These are phyloP conservation scores for Triplophysa dalaica DNA, from an alignment of 2,113 vertebrate species.

Conservation along the genomic window DNA sequence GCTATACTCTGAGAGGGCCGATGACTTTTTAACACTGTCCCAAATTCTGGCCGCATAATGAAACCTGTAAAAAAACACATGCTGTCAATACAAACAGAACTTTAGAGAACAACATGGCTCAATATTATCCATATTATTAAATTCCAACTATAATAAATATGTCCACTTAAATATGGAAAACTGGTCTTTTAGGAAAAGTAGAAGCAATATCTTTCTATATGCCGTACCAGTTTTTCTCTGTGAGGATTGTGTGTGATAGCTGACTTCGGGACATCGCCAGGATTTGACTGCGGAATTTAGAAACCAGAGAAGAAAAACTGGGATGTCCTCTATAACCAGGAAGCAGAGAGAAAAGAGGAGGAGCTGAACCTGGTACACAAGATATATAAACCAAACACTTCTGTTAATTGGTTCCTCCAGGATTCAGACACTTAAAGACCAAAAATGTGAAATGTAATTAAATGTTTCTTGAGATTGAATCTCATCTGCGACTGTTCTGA, in stretches of 20 bases:
- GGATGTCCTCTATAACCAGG: slow-evolving; percentile 88
- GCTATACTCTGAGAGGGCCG: slow-evolving; percentile 87
- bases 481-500: slow-evolving; percentile 45
- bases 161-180: neutral
- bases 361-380: slow-evolving; percentile 64
- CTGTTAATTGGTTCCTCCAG: neutral
- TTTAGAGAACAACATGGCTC: neutral
- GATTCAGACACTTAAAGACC: too few species aligned
- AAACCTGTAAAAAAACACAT: slow-evolving; percentile 74
- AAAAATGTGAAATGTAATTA: too few species aligned
- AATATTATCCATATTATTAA: neutral
- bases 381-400: neutral
- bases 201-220: neutral
- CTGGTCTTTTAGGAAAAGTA: neutral
- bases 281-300: slow-evolving; percentile 85
- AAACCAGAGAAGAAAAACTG: slow-evolving; percentile 81
- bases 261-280: slow-evolving; percentile 88
- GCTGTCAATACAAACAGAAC: neutral
- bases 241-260: slow-evolving; percentile 90
- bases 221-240: slow-evolving; percentile 89
- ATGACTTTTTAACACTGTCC: slow-evolving; percentile 90
- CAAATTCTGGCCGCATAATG: slow-evolving; percentile 91
- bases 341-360: slow-evolving; percentile 84
- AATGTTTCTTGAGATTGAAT: too few species aligned
- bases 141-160: neutral